Evolutionary conservation across 2,888 invertebrate species (phyloP).

Genomic region (Neoitamus cyanurus): DNA sequence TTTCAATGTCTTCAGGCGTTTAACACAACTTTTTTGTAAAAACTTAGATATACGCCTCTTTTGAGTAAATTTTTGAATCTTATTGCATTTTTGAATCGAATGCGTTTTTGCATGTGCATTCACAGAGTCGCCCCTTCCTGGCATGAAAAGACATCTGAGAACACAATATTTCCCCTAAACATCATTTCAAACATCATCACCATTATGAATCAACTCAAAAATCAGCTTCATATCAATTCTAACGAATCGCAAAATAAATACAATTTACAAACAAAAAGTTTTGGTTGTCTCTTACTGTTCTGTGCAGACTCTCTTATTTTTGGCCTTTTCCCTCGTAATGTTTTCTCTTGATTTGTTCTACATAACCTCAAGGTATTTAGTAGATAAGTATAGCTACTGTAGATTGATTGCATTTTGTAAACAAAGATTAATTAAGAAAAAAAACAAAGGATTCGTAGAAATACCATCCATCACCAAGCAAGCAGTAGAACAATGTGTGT

Average conservation of each 20-base stretch:
- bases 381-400: constrained; percentile 40
- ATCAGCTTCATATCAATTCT: neutral
- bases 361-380: constrained; percentile 67
- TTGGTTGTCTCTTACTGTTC: constrained; percentile 56
- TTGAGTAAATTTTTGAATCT: neutral
- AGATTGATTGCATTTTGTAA: constrained; percentile 6
- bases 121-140: neutral
- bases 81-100: constrained; percentile 34
- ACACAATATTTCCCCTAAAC: neutral
- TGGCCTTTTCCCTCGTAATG: constrained; percentile 68
- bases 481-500: neutral
- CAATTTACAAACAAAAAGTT: constrained; percentile 45
- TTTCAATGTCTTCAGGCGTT: neutral
- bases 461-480: neutral
- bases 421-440: neutral
- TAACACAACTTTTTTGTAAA: neutral
- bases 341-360: constrained; percentile 68
- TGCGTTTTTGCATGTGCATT: constrained; percentile 39
- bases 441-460: neutral
- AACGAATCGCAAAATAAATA: constrained; percentile 3
- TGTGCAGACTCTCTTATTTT: constrained; percentile 67
- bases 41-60: neutral
- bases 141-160: neutral
- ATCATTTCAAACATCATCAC: neutral
- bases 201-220: neutral